phyloP scores from a whole-genome alignment of 1,140 invertebrate genomes.

The Anastatus disparis region DNA sequence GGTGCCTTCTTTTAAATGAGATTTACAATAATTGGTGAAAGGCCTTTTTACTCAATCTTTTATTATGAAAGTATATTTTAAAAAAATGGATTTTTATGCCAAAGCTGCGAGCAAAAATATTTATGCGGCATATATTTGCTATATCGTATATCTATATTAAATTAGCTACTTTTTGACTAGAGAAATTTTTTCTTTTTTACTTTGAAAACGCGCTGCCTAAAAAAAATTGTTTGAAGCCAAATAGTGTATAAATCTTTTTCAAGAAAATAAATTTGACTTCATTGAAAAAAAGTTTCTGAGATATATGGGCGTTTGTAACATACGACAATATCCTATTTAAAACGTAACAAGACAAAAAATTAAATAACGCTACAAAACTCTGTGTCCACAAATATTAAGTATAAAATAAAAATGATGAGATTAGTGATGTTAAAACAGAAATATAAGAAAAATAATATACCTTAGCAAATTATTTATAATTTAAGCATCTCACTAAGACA shows the following conservation, averaged over 20 bases:
- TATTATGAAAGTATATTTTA: constrained; percentile 1
- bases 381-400: constrained; percentile 24
- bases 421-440: constrained; percentile 7
- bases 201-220: constrained; percentile 30
- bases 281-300: constrained; percentile 10
- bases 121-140: constrained; percentile 26
- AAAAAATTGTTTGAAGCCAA: constrained; percentile 17
- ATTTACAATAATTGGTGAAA: constrained; percentile 19
- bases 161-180: constrained; percentile 33
- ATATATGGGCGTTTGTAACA: constrained; percentile 30
- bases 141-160: constrained; percentile 18
- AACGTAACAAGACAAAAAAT: constrained; percentile 21
- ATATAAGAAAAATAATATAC: neutral
- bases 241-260: constrained; percentile 18
- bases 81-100: constrained; percentile 28
- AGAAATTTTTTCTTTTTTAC: constrained; percentile 20
- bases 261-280: neutral
- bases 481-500: constrained; percentile 8
- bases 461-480: constrained; percentile 18
- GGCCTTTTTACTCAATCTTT: constrained; percentile 31
- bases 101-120: constrained; percentile 30
- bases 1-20: constrained; percentile 36
- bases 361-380: constrained; percentile 7
- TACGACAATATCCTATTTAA: constrained; percentile 36
- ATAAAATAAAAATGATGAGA: constrained; percentile 30